Conservation (phyloP, 2,888 invertebrate species). For the Meta bourneti region DNA sequence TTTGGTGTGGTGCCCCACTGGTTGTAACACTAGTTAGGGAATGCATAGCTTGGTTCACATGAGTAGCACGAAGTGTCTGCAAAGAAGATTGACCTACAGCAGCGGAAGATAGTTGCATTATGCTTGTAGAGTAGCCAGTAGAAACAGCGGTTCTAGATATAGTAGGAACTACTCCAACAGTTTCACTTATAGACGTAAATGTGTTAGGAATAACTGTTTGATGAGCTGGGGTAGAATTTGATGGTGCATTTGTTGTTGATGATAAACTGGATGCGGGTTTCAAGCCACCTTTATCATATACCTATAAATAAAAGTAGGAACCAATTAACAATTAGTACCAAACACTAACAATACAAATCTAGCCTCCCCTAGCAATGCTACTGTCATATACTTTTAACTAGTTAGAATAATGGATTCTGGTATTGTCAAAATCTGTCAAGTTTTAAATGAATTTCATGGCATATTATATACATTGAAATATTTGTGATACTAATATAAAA, state of each 20-base stretch:
- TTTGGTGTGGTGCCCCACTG: constrained; percentile 69
- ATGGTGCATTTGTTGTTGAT: constrained; percentile 41
- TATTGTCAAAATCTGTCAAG: too few relatives aligned
- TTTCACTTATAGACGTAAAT: constrained; percentile 59
- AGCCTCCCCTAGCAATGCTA: too few relatives aligned
- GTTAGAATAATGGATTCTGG: too few relatives aligned
- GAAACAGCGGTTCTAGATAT: constrained; percentile 60
- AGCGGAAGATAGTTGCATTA: constrained; percentile 67
- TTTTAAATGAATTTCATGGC: too few relatives aligned
- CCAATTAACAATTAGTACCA: too few relatives aligned
- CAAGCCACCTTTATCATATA: constrained; percentile 65
- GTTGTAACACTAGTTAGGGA: constrained; percentile 40
- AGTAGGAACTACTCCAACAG: constrained; percentile 44
- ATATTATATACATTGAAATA: too few relatives aligned
- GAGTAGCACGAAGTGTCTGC: constrained; percentile 53
- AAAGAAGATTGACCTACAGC: constrained; percentile 55
- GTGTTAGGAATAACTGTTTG: constrained; percentile 30
- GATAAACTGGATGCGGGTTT: constrained; percentile 61
- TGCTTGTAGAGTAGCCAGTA: constrained; percentile 62
- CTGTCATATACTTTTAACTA: too few relatives aligned
- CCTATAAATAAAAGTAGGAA: constrained; percentile 42
- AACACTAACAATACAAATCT: too few relatives aligned
- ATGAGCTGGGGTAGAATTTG: constrained; percentile 64
- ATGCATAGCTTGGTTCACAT: constrained; percentile 64
- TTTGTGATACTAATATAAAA: too few relatives aligned